Percentiles rank a stretch among this genome's conserved stretches.
phyloP scores from a whole-genome alignment of 2,797 vertebrate species.

The Phyllotis vaccarum region DNA sequence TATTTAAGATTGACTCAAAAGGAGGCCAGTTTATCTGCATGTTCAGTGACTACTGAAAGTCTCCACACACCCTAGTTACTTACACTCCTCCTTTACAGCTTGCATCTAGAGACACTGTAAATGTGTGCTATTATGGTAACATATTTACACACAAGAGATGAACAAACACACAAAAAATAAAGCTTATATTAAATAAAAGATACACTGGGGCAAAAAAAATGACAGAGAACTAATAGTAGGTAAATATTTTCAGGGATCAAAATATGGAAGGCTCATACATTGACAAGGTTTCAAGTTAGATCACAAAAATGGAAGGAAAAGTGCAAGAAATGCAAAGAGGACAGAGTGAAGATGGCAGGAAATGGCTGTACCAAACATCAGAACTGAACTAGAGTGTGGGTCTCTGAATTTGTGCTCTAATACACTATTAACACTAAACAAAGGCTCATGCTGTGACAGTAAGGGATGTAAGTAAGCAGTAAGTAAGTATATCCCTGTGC shows the following conservation, averaged over 20 bases:
- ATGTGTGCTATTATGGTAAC: rapidly evolving
- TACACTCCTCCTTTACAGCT: neutral
- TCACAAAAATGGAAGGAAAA: too few relatives aligned
- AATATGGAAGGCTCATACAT: neutral
- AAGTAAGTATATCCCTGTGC: too few relatives aligned
- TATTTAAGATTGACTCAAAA: neutral
- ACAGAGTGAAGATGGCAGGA: too few relatives aligned
- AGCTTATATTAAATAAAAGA: neutral
- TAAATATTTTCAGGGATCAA: neutral
- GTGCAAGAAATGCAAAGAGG: neutral
- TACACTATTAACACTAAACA: neutral
- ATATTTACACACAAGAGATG: neutral
- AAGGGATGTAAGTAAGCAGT: too few relatives aligned
- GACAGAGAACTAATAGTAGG: neutral
- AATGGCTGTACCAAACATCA: rapidly evolving
- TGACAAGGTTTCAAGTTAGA: neutral
- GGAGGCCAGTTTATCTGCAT: neutral
- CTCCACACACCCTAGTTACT: rapidly evolving
- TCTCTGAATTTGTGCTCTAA: neutral
- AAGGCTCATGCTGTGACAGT: neutral
- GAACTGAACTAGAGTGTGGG: rapidly evolving
- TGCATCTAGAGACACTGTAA: rapidly evolving
- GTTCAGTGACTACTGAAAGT: too few relatives aligned
- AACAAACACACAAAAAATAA: neutral
- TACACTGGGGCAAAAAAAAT: neutral